phyloP scores from a whole-genome alignment of 92 coral and sea anemone genomes.

The Epizoanthus rinbou region DNA sequence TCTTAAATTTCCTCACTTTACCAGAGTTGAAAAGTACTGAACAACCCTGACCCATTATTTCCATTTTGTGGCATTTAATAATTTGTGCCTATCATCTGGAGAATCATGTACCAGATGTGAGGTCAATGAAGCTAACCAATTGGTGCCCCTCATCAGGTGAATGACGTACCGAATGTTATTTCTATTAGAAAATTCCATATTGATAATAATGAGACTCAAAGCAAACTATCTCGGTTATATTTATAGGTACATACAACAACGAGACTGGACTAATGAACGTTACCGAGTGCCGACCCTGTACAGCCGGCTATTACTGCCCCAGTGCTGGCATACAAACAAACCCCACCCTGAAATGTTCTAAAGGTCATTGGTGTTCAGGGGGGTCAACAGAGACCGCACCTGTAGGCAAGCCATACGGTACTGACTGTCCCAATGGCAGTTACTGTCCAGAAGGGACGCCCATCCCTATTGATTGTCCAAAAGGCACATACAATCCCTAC shows the following conservation, averaged over 20 bases:
- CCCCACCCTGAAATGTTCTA: conserved; percentile 75
- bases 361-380: conserved; percentile 92
- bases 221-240: neutral
- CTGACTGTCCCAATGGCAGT: conserved; percentile 97
- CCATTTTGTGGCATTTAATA: neutral
- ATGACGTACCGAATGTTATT: too few relatives aligned
- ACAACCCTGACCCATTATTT: too few relatives aligned
- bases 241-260: conserved; percentile 86
- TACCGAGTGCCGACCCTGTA: conserved; percentile 85
- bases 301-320: conserved; percentile 87
- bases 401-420: conserved; percentile 67
- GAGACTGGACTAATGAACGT: conserved; percentile 71
- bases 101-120: too few relatives aligned
- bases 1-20: neutral
- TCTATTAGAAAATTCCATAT: neutral
- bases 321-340: conserved; percentile 53
- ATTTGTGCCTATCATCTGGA: neutral
- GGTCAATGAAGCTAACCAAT: neutral
- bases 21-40: neutral
- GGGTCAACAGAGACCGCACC: conserved; percentile 83
- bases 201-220: neutral
- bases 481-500: conserved; percentile 90
- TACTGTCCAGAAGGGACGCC: conserved; percentile 97
- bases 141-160: neutral
- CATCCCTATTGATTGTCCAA: conserved; percentile 79